Evolutionary conservation across 2,888 invertebrate genomes (phyloP).

Genomic region (Pachymerium ferrugineum): DNA sequence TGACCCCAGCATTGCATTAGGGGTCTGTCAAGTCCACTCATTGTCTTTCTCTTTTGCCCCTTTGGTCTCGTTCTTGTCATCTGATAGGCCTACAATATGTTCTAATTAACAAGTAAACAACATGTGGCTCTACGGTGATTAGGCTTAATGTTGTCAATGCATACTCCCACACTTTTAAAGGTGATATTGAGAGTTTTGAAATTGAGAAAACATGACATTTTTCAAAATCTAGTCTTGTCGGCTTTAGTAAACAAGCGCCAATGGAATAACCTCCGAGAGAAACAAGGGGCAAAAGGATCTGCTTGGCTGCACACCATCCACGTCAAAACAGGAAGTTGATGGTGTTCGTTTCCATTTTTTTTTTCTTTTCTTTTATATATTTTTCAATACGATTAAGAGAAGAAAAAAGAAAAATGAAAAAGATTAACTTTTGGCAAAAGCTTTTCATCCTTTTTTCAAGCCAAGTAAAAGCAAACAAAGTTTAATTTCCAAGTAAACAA

Average conservation of each 20-base stretch:
- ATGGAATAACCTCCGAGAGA: slow-evolving; percentile 1
- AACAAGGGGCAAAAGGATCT: slow-evolving; percentile 1
- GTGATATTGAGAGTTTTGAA: background rate
- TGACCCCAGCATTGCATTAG: slow-evolving; percentile 23
- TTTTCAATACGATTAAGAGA: background rate
- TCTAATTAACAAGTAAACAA: slow-evolving; percentile 27
- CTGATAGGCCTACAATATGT: slow-evolving; percentile 27
- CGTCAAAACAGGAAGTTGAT: slow-evolving; percentile 7
- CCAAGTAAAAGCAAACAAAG: slow-evolving; percentile 2
- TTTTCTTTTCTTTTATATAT: background rate
- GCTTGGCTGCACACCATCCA: slow-evolving; percentile 1
- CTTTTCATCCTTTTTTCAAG: background rate
- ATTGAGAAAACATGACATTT: slow-evolving; percentile 27
- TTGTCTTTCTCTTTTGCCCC: slow-evolving; percentile 27
- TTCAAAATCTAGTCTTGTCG: background rate
- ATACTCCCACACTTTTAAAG: slow-evolving; percentile 1
- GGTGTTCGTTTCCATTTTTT: background rate
- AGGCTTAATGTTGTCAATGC: slow-evolving; percentile 22
- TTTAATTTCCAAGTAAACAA: slow-evolving; percentile 18
- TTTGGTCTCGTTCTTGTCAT: slow-evolving; percentile 22
- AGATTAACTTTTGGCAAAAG: background rate
- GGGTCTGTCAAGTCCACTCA: slow-evolving; percentile 27
- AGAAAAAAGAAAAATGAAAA: background rate
- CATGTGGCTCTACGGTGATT: slow-evolving; percentile 19
- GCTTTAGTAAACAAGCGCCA: slow-evolving; percentile 11